Conservation (phyloP, 2,888 invertebrate species). For the Clanis bilineata region DNA sequence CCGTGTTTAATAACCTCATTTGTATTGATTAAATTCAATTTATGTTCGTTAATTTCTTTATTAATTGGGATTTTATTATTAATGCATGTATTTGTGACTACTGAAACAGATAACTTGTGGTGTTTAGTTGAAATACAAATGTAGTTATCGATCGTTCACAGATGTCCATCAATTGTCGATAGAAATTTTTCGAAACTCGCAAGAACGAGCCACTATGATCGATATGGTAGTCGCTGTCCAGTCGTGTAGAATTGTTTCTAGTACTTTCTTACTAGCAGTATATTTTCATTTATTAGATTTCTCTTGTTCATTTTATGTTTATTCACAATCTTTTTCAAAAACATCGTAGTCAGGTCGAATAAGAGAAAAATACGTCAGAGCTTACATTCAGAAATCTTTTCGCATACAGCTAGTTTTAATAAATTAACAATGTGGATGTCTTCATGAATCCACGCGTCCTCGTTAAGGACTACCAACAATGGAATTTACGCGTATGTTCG, state of each 20-base stretch:
- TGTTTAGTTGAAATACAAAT: no score
- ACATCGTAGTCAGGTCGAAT: not conserved
- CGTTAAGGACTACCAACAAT: slow-evolving; percentile 4
- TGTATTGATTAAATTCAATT: slow-evolving; percentile 22
- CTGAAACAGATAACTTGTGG: no score
- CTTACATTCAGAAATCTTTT: slow-evolving; percentile 12
- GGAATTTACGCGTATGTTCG: not conserved
- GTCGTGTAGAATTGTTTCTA: no score
- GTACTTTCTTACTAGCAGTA: no score
- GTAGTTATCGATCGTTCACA: no score
- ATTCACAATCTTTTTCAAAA: not conserved
- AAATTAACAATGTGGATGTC: not conserved
- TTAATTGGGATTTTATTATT: not conserved
- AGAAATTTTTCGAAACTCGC: no score
- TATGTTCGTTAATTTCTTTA: slow-evolving; percentile 14
- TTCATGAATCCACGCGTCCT: not conserved
- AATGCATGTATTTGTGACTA: not conserved
- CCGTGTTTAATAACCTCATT: slow-evolving; percentile 19
- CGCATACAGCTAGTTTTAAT: not conserved
- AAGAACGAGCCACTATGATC: no score
- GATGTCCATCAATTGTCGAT: not conserved
- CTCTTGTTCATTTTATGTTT: no score
- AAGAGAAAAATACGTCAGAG: not conserved
- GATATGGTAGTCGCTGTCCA: no score
- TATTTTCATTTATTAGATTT: no score